Evolutionary conservation across 1,140 invertebrate species (phyloP).

Genomic region (Heliothis virescens): DNA sequence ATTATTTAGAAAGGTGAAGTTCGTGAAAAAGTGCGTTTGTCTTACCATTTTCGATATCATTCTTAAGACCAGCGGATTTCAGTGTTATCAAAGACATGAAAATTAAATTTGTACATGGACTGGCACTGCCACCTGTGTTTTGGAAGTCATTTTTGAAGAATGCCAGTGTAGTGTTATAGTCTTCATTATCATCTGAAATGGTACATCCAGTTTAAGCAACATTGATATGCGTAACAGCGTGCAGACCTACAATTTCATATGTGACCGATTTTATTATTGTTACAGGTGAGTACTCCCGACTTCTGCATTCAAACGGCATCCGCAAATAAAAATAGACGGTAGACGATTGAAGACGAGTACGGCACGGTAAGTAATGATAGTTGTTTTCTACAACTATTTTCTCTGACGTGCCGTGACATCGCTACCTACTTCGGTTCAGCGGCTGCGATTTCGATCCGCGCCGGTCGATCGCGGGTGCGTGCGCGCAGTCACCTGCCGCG

Average conservation of each 20-base stretch:
- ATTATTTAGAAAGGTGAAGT: constrained; percentile 37
- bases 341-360: constrained; percentile 53
- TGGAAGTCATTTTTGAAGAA: not conserved
- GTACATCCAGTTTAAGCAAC: not conserved
- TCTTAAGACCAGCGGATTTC: not conserved
- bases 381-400: constrained; percentile 70
- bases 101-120: too few relatives aligned
- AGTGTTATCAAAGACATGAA: too few relatives aligned
- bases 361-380: constrained; percentile 63
- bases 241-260: constrained; percentile 42
- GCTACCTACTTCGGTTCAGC: constrained; percentile 67
- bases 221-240: constrained; percentile 4
- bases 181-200: too few relatives aligned
- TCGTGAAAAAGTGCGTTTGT: not conserved
- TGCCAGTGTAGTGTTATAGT: too few relatives aligned
- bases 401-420: constrained; percentile 69
- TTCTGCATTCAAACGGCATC: constrained; percentile 61
- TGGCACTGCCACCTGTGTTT: too few relatives aligned
- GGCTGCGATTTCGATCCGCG: constrained; percentile 51
- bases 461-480: constrained; percentile 42
- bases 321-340: constrained; percentile 63
- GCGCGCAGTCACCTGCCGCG: constrained; percentile 67
- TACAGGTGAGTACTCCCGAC: constrained; percentile 62
- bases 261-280: constrained; percentile 58
- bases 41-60: not conserved